A percentile compares a stretch with the other conserved stretches of the same genome.
Evolutionary conservation across 2,888 invertebrate species (phyloP).

Genomic region (Nineta flava): DNA sequence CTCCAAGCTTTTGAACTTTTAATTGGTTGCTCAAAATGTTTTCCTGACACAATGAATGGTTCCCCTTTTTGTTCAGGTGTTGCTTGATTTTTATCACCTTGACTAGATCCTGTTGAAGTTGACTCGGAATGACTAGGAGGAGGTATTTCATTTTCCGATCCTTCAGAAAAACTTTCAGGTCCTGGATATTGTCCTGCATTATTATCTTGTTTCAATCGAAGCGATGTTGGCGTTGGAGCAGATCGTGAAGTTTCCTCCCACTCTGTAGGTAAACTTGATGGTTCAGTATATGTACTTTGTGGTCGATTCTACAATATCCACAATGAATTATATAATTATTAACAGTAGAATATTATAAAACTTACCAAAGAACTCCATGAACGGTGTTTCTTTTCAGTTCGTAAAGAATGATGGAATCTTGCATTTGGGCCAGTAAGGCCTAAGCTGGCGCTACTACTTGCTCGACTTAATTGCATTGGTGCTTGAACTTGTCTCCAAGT

Average conservation of each 20-base stretch:
- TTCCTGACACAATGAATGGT: constrained; percentile 39
- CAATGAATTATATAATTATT: background rate
- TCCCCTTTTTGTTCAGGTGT: constrained; percentile 25
- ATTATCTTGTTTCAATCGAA: constrained; percentile 27
- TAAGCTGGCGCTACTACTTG: constrained; percentile 64
- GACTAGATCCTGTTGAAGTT: background rate
- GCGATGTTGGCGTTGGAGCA: constrained; percentile 53
- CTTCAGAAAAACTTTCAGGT: constrained; percentile 6
- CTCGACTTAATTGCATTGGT: constrained; percentile 66
- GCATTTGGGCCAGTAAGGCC: constrained; percentile 20
- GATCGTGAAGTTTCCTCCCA: constrained; percentile 59
- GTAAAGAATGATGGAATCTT: constrained; percentile 23
- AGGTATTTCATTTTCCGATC: constrained; percentile 4
- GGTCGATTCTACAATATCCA: constrained; percentile 28
- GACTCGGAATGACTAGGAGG: background rate
- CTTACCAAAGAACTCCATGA: constrained; percentile 47
- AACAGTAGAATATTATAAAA: background rate
- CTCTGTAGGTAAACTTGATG: constrained; percentile 39
- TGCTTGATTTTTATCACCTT: constrained; percentile 13
- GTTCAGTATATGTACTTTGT: constrained; percentile 33
- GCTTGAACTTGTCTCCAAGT: constrained; percentile 71
- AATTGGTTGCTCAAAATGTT: constrained; percentile 54
- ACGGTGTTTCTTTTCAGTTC: constrained; percentile 41
- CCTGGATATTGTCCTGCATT: background rate
- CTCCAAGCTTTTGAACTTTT: constrained; percentile 76